phyloP scores from a whole-genome alignment of 2,113 vertebrate species.

The Nyctereutes procyonoides region DNA sequence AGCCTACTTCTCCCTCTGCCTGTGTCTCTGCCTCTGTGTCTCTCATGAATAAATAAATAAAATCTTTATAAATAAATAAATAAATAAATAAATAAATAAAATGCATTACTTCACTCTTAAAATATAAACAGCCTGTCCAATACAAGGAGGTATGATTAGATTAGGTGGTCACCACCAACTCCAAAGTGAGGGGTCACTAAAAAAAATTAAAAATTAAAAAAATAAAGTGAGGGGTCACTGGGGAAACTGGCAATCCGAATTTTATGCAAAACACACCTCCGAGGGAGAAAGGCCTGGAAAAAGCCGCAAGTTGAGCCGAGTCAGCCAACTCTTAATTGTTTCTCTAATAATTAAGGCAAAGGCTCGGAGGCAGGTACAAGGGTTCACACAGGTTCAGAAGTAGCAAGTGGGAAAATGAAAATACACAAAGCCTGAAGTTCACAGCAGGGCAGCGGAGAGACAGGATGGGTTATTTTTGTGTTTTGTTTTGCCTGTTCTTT shows the following conservation, averaged over 20 bases:
- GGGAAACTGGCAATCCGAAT: background rate
- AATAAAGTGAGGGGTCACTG: background rate
- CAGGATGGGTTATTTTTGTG: accelerated
- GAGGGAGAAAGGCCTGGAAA: background rate
- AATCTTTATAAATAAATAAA: too few species aligned
- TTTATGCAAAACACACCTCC: background rate
- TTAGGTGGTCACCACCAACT: background rate
- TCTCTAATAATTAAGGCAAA: background rate
- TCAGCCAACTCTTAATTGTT: background rate
- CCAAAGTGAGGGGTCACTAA: background rate
- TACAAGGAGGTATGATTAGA: background rate
- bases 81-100: too few species aligned
- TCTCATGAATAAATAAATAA: too few species aligned
- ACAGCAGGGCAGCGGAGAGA: background rate
- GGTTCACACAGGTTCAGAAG: background rate
- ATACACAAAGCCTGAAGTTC: background rate
- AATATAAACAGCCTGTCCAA: background rate
- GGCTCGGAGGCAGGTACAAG: background rate
- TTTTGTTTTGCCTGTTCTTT: background rate
- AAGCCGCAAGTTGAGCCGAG: background rate
- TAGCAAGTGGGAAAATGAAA: background rate
- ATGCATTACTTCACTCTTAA: background rate
- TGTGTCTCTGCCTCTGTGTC: too few species aligned
- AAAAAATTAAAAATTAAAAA: too few species aligned
- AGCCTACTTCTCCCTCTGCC: too few species aligned